These are phyloP conservation scores for Parotocinclus haroldoi DNA, from an alignment of 2,797 vertebrate species.

Conservation along the genomic window DNA sequence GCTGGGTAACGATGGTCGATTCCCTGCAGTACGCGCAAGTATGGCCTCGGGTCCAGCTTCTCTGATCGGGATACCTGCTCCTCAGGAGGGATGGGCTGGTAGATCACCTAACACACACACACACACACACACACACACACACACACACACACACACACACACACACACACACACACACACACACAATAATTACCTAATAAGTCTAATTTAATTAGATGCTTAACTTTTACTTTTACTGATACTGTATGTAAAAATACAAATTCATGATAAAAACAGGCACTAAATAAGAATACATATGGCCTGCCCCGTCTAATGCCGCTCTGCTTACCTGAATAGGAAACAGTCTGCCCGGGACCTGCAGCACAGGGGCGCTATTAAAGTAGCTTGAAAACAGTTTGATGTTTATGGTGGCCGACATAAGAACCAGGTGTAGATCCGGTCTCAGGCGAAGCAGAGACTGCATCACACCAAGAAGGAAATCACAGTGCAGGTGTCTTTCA, in stretches of 20 bases:
- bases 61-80: slow-evolving; percentile 73
- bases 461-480: slow-evolving; percentile 86
- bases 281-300: too few species aligned
- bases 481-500: slow-evolving; percentile 86
- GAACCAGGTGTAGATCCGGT: slow-evolving; percentile 78
- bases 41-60: slow-evolving; percentile 83
- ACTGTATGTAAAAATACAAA: too few species aligned
- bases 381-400: slow-evolving; percentile 85
- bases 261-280: too few species aligned
- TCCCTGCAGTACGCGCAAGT: slow-evolving; percentile 84
- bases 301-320: too few species aligned
- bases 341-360: slow-evolving; percentile 88
- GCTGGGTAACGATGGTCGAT: slow-evolving; percentile 83
- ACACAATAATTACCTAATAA: too few species aligned
- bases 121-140: too few species aligned
- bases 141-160: too few species aligned
- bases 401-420: slow-evolving; percentile 96
- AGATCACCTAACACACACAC: slow-evolving; percentile 77
- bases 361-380: slow-evolving; percentile 78
- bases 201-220: too few species aligned
- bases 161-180: too few species aligned
- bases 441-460: slow-evolving; percentile 70
- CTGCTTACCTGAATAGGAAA: slow-evolving; percentile 83
- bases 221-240: too few species aligned
- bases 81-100: slow-evolving; percentile 78